A percentile compares a stretch with the other conserved stretches of the same genome.
phyloP scores from a whole-genome alignment of 2,797 vertebrate genomes.

The Amphiprion clarkii region DNA sequence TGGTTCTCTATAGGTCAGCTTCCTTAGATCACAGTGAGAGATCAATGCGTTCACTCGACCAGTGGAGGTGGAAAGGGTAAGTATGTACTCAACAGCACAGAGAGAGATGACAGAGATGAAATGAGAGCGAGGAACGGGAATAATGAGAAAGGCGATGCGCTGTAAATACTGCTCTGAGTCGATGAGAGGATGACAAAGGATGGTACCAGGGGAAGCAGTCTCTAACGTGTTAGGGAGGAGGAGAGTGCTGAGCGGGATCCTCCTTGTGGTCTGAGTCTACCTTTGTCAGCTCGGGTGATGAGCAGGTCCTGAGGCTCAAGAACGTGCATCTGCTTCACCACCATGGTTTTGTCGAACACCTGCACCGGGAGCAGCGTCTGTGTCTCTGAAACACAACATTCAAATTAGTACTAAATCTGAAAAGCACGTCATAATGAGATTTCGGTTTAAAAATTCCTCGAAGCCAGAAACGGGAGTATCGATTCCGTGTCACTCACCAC shows the following conservation, averaged over 20 bases:
- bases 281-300: conserved; percentile 94
- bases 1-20: conserved; percentile 67
- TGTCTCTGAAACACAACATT: conserved; percentile 81
- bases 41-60: conserved; percentile 65
- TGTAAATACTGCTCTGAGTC: conserved; percentile 29
- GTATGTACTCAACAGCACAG: conserved; percentile 43
- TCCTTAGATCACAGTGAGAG: conserved; percentile 56
- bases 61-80: conserved; percentile 47
- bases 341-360: conserved; percentile 95
- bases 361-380: conserved; percentile 86
- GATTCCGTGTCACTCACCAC: conserved; percentile 73
- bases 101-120: conserved; percentile 48
- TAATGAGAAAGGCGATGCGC: conserved; percentile 31
- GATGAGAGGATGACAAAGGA: conserved; percentile 20
- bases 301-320: conserved; percentile 96
- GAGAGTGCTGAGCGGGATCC: not conserved
- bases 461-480: not conserved
- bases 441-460: too few relatives aligned
- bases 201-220: not conserved
- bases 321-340: conserved; percentile 96
- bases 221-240: conserved; percentile 4
- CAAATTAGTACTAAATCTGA: not conserved
- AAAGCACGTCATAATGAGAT: not conserved
- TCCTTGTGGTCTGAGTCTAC: conserved; percentile 72
- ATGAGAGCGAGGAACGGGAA: conserved; percentile 20